Base-by-base conservation (phyloP, 1,140 invertebrate species). In the Cotesia typhae region DNA sequence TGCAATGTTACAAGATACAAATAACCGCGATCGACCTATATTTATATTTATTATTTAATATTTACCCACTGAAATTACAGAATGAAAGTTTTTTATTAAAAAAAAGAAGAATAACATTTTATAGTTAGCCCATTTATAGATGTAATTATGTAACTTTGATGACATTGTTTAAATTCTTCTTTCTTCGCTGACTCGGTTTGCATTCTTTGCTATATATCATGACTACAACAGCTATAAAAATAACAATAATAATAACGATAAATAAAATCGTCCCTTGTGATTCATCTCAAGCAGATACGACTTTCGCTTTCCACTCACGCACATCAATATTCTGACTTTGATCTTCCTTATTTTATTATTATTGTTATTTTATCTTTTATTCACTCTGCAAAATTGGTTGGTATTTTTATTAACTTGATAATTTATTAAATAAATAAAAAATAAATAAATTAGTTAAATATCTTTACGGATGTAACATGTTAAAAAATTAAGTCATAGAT, bases 71-170 rank as follows among this genome's bases (percentile, higher is more conserved):
- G 41, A 47, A 47, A 47, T 47, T 47, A 47, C 41, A 47, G 10
- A 10, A 47, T 7, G 6, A 2, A 47, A 47, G 41, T 47, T 47
- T 47, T 47, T 47, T 47, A 47, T 47, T 47, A 9, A 6, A 9
- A 47, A 9, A 9, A 41, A 7, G 1, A 7, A 41, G 6, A 47
- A 47, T 47, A 10, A 9, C 64, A 70, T 55, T 60, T 65, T 63
- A 76, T 78, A 82, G 79, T 78, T 77, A 76, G 77, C 74, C 74
- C 75, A 78, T 35, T 36, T 51, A 55, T 64, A 37, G 71, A 63
- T 70, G 79, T 82, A 6, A 47, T 47, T 84, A 83, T 79, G 79
- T 79, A 84, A 84, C 78, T 84, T 83, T 77, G 80, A 82, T 83
- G 81, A 83, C 82, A 84, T 83, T 84, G 82, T 78, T 78, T 77